A percentile compares a stretch with the other conserved stretches of the same genome.
Conservation (phyloP, 2,888 invertebrate species). For the Cheilosia pagana region DNA sequence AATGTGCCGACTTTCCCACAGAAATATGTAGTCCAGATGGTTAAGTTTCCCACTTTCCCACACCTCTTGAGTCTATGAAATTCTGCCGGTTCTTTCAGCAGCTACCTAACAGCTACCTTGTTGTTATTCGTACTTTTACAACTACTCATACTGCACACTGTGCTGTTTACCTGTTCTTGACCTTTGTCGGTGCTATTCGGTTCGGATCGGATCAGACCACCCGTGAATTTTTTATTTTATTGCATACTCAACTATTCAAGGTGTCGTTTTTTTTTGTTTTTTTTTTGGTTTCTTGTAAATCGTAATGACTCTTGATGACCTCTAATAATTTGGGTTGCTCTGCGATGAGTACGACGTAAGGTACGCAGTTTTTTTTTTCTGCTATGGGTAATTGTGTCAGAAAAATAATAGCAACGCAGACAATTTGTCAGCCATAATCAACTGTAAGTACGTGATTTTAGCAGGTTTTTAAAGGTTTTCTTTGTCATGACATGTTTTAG, state of each 20-base stretch:
- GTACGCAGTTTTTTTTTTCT: background rate
- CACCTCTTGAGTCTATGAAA: background rate
- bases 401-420: conserved; percentile 8
- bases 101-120: conserved; percentile 4
- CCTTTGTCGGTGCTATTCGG: conserved; percentile 50
- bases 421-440: conserved; percentile 1
- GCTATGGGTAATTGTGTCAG: conserved; percentile 14
- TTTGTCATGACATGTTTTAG: background rate
- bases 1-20: conserved; percentile 5
- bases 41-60: conserved; percentile 7
- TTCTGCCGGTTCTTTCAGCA: background rate
- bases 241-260: conserved; percentile 38
- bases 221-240: conserved; percentile 40
- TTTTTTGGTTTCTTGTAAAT: conserved; percentile 54
- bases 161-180: conserved; percentile 44
- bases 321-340: conserved; percentile 12
- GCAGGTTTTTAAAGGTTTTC: background rate
- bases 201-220: conserved; percentile 51
- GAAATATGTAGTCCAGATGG: conserved; percentile 12
- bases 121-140: conserved; percentile 2
- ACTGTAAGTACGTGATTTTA: conserved; percentile 22
- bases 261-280: conserved; percentile 47
- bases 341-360: conserved; percentile 3
- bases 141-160: conserved; percentile 14
- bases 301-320: conserved; percentile 44